Percentiles rank a stretch among this genome's conserved stretches.
phyloP scores from a whole-genome alignment of 2,888 invertebrate species.

The Laothoe populi region DNA sequence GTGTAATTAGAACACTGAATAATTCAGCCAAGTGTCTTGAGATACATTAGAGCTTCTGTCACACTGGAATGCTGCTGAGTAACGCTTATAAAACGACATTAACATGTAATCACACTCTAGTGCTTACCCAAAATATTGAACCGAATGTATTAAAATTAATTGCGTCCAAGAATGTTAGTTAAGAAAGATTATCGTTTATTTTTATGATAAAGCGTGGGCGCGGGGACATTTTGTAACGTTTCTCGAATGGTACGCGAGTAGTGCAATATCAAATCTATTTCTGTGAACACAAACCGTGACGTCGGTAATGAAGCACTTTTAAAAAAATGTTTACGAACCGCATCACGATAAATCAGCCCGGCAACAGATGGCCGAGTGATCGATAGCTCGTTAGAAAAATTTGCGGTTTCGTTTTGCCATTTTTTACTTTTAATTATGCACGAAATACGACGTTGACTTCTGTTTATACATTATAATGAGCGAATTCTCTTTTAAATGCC shows the following conservation, averaged over 20 bases:
- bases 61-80: constrained; percentile 16
- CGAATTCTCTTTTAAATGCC: no score
- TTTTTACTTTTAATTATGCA: not conserved
- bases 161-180: constrained; percentile 38
- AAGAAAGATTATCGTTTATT: constrained; percentile 57
- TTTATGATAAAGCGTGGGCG: constrained; percentile 59
- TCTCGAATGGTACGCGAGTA: constrained; percentile 51
- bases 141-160: not conserved
- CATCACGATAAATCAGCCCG: constrained; percentile 40
- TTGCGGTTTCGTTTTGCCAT: not conserved
- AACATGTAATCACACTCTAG: constrained; percentile 22
- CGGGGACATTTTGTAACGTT: constrained; percentile 51
- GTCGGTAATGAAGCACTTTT: constrained; percentile 44
- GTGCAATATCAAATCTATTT: constrained; percentile 70
- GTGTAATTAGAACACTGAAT: constrained; percentile 26
- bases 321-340: constrained; percentile 44
- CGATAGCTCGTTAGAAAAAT: constrained; percentile 6
- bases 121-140: not conserved
- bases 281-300: constrained; percentile 51
- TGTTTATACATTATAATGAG: no score
- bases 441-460: no score
- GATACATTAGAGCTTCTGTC: constrained; percentile 21
- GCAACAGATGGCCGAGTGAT: constrained; percentile 23
- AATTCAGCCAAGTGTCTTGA: constrained; percentile 15
- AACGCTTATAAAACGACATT: constrained; percentile 16